Conservation (phyloP, 2,888 invertebrate species). For the Caenorhabditis uteleia region DNA sequence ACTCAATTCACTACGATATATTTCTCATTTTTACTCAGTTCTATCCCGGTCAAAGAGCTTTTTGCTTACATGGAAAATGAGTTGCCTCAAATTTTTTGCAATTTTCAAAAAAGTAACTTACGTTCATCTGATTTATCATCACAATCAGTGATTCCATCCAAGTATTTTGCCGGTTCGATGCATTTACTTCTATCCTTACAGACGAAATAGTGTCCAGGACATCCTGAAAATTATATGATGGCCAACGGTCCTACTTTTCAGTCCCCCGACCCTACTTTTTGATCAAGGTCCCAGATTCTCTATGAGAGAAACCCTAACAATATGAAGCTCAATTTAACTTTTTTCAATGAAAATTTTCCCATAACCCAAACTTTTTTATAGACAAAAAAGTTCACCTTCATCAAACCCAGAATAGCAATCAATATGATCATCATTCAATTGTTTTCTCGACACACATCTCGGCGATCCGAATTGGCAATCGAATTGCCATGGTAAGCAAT, state of each 20-base stretch:
- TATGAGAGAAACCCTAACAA: too few species aligned
- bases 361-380: too few species aligned
- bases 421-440: constrained; percentile 58
- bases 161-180: constrained; percentile 54
- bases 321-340: too few species aligned
- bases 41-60: too few species aligned
- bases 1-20: neutral
- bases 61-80: too few species aligned
- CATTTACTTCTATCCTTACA: constrained; percentile 59
- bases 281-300: too few species aligned
- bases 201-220: constrained; percentile 62
- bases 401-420: constrained; percentile 66
- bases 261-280: too few species aligned
- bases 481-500: constrained; percentile 66
- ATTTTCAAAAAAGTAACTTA: constrained; percentile 38
- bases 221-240: constrained; percentile 52
- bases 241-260: too few species aligned
- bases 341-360: too few species aligned
- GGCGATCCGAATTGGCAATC: constrained; percentile 67
- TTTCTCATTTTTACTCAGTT: neutral
- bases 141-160: constrained; percentile 62
- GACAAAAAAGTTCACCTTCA: constrained; percentile 56
- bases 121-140: constrained; percentile 70
- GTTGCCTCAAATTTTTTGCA: neutral
- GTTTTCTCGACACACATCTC: constrained; percentile 53